Evolutionary conservation across 1,140 invertebrate species (phyloP), one percentile per base, ranked within the genome.

Genomic region (Asobara japonica): DNA sequence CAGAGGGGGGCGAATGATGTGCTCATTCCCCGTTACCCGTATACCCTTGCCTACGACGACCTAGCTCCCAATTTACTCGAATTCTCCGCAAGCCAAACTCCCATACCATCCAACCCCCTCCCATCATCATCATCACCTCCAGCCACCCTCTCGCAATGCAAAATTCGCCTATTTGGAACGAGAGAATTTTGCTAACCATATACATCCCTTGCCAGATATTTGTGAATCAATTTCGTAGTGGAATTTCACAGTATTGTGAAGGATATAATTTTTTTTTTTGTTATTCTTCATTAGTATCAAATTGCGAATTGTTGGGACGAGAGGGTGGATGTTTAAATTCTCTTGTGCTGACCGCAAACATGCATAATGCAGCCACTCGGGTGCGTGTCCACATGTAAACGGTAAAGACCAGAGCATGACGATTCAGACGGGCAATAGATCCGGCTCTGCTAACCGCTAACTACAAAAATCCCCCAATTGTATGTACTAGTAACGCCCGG

Each of bases 401-500:
- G 81, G 80, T 78, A 79, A 72, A 73, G 75, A 70, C 78, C 72
- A 74, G 74, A 13, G 36, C 13, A 67, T 18, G 36, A 20, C 30
- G 16, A 62, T 27, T 18, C 16, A 66, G 61, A 56, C 27, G 33
- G 33, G 66, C 33, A 27, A 31, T 20, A 36, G 66, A 29, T 33
- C 65, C 38, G 51, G 30, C 36, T 27, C 77, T 83, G 81, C 80
- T 80, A 86, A 86, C 83, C 84, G 81, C 83, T 85, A 86, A 87
- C 87, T 87, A 86, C 85, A 87, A 88, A 88, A 88, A 88, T 85
- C 80, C 77, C 81, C n/a, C 84, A 87, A 88, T 85, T 85, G 87
- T 86, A 86, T 88, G 86, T 88, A 80, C 80, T 78, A 72, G 71
- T 48, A 45, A 61, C 71, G 29, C 38, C 22, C 75, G 71, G 77